These are phyloP conservation scores for Pseudococcus longispinus DNA, from an alignment of 2,888 invertebrate genomes.

Conservation along the genomic window DNA sequence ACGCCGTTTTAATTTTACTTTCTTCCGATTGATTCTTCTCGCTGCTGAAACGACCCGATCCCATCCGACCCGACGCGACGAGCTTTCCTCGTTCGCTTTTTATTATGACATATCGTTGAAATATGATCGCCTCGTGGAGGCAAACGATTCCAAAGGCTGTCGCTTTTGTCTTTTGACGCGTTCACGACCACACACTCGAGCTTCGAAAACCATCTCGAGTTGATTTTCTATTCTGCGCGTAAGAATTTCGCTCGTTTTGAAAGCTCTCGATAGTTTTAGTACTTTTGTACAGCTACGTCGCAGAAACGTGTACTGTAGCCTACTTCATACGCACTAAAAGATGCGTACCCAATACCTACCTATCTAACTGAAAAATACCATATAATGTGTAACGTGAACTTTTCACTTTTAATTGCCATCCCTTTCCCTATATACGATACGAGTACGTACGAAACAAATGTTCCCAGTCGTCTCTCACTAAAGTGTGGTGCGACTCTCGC, in stretches of 20 bases:
- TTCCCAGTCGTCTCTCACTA: neutral
- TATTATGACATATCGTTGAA: conserved; percentile 6
- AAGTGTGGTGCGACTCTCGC: neutral
- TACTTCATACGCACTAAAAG: neutral
- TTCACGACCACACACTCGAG: neutral
- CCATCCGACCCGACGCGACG: no score
- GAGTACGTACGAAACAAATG: neutral
- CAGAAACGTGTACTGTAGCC: no score
- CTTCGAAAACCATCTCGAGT: neutral
- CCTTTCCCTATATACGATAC: neutral
- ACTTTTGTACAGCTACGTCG: no score
- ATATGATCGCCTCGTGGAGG: neutral
- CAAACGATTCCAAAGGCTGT: neutral
- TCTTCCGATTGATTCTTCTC: conserved; percentile 31
- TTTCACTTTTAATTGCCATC: conserved; percentile 11
- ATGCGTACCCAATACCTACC: neutral
- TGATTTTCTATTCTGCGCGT: neutral
- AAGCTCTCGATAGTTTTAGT: neutral
- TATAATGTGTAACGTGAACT: neutral
- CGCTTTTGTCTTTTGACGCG: neutral
- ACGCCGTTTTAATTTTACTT: conserved; percentile 32
- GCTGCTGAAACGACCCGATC: neutral
- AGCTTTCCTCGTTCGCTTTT: conserved; percentile 10
- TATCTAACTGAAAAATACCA: neutral
- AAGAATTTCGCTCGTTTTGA: neutral